Percentiles rank a stretch among this genome's conserved stretches.
These are phyloP conservation scores for Nemopilema nomurai DNA, from an alignment of 30 jellyfish, hydroid and myxozoan species.

Conservation along the genomic window DNA sequence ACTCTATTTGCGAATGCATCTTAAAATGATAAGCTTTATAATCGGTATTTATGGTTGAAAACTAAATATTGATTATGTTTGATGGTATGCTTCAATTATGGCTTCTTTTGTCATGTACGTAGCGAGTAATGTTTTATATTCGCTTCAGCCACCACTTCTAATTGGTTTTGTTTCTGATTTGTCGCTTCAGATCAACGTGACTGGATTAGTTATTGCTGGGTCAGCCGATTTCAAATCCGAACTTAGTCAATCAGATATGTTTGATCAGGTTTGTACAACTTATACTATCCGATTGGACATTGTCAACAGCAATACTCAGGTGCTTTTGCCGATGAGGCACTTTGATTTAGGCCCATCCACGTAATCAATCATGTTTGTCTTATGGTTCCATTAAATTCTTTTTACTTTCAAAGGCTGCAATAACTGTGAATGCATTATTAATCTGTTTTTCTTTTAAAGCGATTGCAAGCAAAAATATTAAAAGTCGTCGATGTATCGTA, in stretches of 20 bases:
- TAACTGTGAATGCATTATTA: no score
- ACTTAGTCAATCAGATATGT: constrained; percentile 97
- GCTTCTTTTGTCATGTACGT: no score
- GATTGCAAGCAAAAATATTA: constrained; percentile 89
- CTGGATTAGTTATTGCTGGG: constrained; percentile 97
- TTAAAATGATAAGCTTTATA: not conserved
- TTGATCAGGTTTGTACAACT: constrained; percentile 82
- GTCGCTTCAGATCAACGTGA: constrained; percentile 76
- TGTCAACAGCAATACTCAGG: no score
- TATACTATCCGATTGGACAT: no score
- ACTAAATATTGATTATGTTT: not conserved
- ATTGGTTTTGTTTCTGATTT: no score
- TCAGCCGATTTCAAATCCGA: constrained; percentile 99
- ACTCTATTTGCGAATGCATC: not conserved
- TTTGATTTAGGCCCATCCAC: no score
- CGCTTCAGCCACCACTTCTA: no score
- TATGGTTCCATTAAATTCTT: no score
- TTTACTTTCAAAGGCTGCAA: no score
- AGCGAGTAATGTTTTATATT: no score
- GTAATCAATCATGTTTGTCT: no score
- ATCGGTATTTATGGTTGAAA: not conserved
- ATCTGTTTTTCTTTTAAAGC: constrained; percentile 42
- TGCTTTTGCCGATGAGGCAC: no score
- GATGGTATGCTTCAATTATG: not conserved
- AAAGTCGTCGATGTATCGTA: constrained; percentile 97